Percentiles rank a stretch among this genome's conserved stretches.
phyloP scores from a whole-genome alignment of 2,797 vertebrate species.

The Clarias laeviceps region DNA sequence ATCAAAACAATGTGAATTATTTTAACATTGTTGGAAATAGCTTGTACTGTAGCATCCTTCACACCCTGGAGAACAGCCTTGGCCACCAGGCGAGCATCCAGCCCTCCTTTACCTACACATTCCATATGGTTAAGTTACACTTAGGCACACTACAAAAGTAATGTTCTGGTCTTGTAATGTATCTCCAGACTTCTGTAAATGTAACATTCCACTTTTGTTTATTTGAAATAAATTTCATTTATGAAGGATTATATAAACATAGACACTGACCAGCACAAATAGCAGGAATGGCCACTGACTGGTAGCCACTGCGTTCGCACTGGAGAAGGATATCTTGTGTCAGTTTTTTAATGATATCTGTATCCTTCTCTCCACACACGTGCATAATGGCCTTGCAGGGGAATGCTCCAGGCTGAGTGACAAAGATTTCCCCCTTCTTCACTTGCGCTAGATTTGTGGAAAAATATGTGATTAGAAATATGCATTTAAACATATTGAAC shows the following conservation, averaged over 20 bases:
- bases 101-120: slow-evolving; percentile 58
- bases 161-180: not conserved
- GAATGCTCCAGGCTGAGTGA: slow-evolving; percentile 58
- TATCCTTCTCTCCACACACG: slow-evolving; percentile 52
- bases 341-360: slow-evolving; percentile 48
- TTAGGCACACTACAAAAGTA: not conserved
- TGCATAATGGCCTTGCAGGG: slow-evolving; percentile 65
- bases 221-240: not conserved
- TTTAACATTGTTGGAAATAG: slow-evolving; percentile 32
- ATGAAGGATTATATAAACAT: not conserved
- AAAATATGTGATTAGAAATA: not conserved
- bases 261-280: slow-evolving; percentile 65
- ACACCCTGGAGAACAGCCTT: slow-evolving; percentile 62
- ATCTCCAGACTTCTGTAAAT: not conserved
- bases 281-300: slow-evolving; percentile 70
- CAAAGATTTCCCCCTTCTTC: slow-evolving; percentile 39
- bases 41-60: slow-evolving; percentile 15
- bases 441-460: slow-evolving; percentile 27
- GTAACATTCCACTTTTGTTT: not conserved
- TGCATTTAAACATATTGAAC: not conserved
- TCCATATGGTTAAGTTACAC: not conserved
- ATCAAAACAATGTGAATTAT: slow-evolving; percentile 62
- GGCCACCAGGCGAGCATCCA: slow-evolving; percentile 61
- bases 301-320: slow-evolving; percentile 47
- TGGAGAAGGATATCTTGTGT: slow-evolving; percentile 48